Percentiles rank a stretch among this genome's conserved stretches.
Conservation (phyloP, 2,888 invertebrate genomes). For the Epinotia nisella region DNA sequence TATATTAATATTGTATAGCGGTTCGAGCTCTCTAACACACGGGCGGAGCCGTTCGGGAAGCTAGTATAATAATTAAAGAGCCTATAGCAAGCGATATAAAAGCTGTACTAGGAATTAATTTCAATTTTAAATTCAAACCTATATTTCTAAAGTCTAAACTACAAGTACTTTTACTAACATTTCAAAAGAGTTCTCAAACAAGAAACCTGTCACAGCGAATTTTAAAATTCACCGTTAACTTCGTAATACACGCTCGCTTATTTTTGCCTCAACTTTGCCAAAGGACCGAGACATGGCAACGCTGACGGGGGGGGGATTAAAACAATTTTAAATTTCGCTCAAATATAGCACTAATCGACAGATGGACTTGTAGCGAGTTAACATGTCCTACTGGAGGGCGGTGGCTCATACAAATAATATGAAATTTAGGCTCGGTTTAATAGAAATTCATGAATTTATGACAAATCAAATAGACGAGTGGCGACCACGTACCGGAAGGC, state of each 20-base stretch:
- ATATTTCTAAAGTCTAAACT: background rate
- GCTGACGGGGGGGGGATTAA: slow-evolving; percentile 34
- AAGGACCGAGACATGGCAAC: slow-evolving; percentile 8
- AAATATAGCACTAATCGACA: slow-evolving; percentile 39
- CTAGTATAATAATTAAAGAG: too few relatives aligned
- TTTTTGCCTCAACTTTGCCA: slow-evolving; percentile 15
- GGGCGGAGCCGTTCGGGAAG: too few relatives aligned
- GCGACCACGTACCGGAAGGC: too few relatives aligned
- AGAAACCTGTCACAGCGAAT: slow-evolving; percentile 11
- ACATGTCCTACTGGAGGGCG: slow-evolving; percentile 26
- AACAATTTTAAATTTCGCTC: slow-evolving; percentile 30
- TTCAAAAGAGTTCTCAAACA: slow-evolving; percentile 6
- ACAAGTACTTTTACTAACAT: background rate
- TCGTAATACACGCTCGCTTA: slow-evolving; percentile 20
- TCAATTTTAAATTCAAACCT: background rate
- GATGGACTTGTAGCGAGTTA: slow-evolving; percentile 34
- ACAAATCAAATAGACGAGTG: too few relatives aligned
- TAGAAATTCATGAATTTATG: too few relatives aligned
- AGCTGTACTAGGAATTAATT: background rate
- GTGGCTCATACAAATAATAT: slow-evolving; percentile 13
- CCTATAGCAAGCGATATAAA: background rate
- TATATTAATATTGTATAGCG: too few relatives aligned
- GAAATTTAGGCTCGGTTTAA: background rate
- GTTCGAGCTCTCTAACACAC: too few relatives aligned
- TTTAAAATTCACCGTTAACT: slow-evolving; percentile 12